Evolutionary conservation across 37 sponge, comb jelly and placozoan species (phyloP).

Genomic region (Mnemiopsis leidyi): DNA sequence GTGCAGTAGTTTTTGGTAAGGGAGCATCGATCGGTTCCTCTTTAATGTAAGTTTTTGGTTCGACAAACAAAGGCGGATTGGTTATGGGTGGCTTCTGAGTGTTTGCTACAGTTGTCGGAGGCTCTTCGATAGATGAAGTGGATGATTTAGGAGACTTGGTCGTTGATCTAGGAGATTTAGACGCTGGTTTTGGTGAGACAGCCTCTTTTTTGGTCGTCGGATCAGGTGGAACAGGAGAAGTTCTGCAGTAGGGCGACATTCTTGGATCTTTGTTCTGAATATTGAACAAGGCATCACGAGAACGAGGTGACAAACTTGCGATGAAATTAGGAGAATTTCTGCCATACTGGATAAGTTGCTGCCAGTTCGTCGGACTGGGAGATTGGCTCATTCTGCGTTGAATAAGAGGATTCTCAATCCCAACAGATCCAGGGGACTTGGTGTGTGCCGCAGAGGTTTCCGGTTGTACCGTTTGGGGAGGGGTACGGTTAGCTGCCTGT

Average conservation of each 20-base stretch:
- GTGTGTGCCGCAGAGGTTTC: background rate
- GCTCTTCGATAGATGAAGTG: background rate
- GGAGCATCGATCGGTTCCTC: slow-evolving; percentile 33
- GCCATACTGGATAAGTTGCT: slow-evolving; percentile 41
- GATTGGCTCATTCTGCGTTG: slow-evolving; percentile 46
- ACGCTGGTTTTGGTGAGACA: background rate
- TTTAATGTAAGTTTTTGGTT: slow-evolving; percentile 33
- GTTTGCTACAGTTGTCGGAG: background rate
- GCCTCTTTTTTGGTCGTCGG: background rate
- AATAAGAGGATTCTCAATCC: slow-evolving; percentile 3
- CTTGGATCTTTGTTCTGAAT: slow-evolving; percentile 13
- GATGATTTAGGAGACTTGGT: background rate
- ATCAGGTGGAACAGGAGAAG: background rate
- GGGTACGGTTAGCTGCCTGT: slow-evolving; percentile 61
- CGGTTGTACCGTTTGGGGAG: background rate
- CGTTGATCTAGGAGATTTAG: background rate
- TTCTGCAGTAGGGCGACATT: background rate
- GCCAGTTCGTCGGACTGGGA: slow-evolving; percentile 59
- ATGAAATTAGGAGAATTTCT: slow-evolving; percentile 59
- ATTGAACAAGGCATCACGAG: background rate
- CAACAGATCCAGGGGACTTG: background rate
- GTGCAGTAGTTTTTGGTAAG: background rate
- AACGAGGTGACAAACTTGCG: slow-evolving; percentile 50
- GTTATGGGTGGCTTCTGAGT: background rate
- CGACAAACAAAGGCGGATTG: slow-evolving; percentile 34